Evolutionary conservation across 2,113 vertebrate genomes (phyloP), one percentile per base, ranked within the genome.

Genomic region (Planiliza haematocheilus): DNA sequence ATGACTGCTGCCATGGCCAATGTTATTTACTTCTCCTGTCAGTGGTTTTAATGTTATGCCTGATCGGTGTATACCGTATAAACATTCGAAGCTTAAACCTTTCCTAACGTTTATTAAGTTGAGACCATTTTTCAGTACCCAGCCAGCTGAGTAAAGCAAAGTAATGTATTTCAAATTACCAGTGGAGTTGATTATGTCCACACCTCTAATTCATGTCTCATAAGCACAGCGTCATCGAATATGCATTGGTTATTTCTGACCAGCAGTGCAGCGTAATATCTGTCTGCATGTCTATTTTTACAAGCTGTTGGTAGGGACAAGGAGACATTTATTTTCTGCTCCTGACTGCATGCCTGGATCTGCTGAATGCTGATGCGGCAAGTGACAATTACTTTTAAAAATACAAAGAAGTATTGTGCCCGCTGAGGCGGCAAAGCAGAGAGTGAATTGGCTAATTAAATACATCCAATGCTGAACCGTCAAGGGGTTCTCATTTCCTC

Each of bases 361-460:
- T 57, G 86, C 81, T 67, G 77, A 80, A 90, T 84, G 86, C 88
- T 89, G 79, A 89, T 82, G 77, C 59, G n/a, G 89, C 78, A 86
- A 85, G 81, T 89, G 84, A 87, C 90, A 88, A 91, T 88, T 90
- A 86, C 80, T 82, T 77, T 83, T 46, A 82, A 74, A 86, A 87
- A 89, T 66, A 89, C 84, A 89, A 86, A 85, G 83, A 79, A 58
- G 45, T 62, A 82, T 79, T 85, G 85, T 85, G 80, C 70, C 86
- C 75, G 77, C 83, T 58, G 74, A 89, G 68, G 83, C 66, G 34
- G 75, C 74, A 89, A 90, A 90, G 84, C 81, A 83, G 72, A 60
- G 81, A 69, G 81, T 83, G 78, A 87, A 91, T 87, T 81, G 88
- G 81, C 83, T 92, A 92, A 92, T 92, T 91, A 92, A 91, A 89